Evolutionary conservation across 2,888 invertebrate species (phyloP).

Genomic region (Geophilus truncorum): DNA sequence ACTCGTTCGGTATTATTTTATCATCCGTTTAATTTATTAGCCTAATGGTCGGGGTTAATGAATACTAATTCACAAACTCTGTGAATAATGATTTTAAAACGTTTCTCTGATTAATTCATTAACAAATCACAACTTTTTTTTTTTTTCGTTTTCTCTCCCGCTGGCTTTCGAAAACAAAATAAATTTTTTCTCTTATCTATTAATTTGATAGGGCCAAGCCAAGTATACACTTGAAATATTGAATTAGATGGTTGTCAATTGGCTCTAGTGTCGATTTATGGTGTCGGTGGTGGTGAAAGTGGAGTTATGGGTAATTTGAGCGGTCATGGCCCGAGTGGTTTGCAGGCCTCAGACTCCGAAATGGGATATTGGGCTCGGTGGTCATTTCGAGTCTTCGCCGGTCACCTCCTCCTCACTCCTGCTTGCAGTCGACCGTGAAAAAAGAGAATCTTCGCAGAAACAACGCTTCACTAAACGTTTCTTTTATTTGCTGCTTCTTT

Average conservation of each 20-base stretch:
- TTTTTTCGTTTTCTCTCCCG: too few species aligned
- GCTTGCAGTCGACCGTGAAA: not conserved
- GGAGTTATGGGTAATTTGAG: constrained; percentile 10
- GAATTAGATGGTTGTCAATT: constrained; percentile 10
- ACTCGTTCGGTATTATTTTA: too few species aligned
- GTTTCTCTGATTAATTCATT: too few species aligned
- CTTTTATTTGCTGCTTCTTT: not conserved
- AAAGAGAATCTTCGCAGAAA: not conserved
- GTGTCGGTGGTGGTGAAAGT: not conserved
- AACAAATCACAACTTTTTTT: not conserved
- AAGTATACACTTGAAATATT: not conserved
- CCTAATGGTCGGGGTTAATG: too few species aligned
- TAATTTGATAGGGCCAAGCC: not conserved
- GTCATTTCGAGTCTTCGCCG: not conserved
- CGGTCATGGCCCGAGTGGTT: constrained; percentile 10
- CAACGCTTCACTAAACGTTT: not conserved
- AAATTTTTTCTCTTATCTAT: not conserved
- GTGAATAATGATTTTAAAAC: too few species aligned
- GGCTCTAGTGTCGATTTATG: not conserved
- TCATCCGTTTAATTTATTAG: too few species aligned
- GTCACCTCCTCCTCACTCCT: not conserved
- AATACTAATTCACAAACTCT: too few species aligned
- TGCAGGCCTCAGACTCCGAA: not conserved
- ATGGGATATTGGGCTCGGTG: not conserved
- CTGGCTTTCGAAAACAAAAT: not conserved